A percentile compares a stretch with the other conserved stretches of the same genome.
Evolutionary conservation across 2,797 vertebrate genomes (phyloP).

Genomic region (Silurus lanzhouensis): DNA sequence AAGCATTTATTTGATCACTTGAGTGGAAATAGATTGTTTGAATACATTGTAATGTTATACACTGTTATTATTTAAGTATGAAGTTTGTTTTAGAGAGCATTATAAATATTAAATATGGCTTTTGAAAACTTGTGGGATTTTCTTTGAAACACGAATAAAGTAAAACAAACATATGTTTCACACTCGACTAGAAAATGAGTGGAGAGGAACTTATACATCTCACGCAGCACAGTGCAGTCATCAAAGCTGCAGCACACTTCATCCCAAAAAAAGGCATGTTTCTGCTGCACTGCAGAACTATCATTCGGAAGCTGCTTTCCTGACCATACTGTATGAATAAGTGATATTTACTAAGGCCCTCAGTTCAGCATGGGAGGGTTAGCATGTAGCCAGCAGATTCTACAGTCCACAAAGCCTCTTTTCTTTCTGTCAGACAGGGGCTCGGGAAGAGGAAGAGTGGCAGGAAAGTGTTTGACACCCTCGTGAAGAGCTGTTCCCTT

Average conservation of each 20-base stretch:
- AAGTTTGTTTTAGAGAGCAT: neutral
- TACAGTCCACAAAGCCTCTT: slow-evolving; percentile 1
- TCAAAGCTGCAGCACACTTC: too few relatives aligned
- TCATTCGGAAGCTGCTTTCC: neutral
- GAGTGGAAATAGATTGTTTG: neutral
- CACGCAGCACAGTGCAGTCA: neutral
- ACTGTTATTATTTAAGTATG: neutral
- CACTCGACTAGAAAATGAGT: neutral
- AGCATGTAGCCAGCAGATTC: slow-evolving; percentile 4
- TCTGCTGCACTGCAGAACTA: slow-evolving; percentile 5
- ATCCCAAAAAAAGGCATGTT: neutral
- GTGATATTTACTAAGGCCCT: slow-evolving; percentile 14
- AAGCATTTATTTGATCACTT: too few relatives aligned
- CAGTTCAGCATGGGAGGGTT: slow-evolving; percentile 1
- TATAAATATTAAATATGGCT: neutral
- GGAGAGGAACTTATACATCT: neutral
- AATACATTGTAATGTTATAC: neutral
- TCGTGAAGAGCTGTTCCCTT: neutral
- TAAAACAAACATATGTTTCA: neutral
- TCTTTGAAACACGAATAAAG: neutral
- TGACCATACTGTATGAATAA: neutral
- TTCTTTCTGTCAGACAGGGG: neutral
- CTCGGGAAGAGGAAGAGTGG: neutral
- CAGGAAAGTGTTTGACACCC: neutral
- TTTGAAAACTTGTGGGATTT: neutral